phyloP scores from a whole-genome alignment of 2,797 vertebrate species.

The Rhinella marina region DNA sequence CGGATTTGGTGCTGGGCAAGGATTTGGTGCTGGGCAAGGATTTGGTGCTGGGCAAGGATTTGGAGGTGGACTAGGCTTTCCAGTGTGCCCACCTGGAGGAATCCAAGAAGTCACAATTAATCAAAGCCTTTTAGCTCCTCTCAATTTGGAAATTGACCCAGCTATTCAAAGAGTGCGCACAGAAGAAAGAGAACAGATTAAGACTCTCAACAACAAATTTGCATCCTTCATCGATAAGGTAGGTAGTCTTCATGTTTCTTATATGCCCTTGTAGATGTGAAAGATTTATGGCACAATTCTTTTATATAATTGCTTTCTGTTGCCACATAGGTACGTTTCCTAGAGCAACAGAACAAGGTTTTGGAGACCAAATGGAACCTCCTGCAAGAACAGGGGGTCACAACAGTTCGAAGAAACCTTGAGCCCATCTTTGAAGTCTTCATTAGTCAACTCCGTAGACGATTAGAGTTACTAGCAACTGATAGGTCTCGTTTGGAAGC shows the following conservation, averaged over 20 bases:
- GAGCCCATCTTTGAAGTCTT: constrained; percentile 89
- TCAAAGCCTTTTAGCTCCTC: constrained; percentile 84
- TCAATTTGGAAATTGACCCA: constrained; percentile 87
- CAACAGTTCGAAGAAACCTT: constrained; percentile 77
- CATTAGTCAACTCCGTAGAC: constrained; percentile 83
- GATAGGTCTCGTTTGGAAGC: constrained; percentile 85
- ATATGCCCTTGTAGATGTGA: neutral
- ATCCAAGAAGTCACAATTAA: constrained; percentile 79
- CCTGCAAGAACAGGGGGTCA: constrained; percentile 84
- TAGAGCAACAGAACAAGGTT: constrained; percentile 97
- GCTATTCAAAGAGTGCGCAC: constrained; percentile 81
- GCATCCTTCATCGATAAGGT: constrained; percentile 97
- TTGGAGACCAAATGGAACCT: constrained; percentile 94
- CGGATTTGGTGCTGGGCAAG: no score
- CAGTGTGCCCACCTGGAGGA: constrained; percentile 67
- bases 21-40: constrained; percentile 64
- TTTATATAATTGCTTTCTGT: neutral
- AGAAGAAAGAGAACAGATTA: constrained; percentile 91
- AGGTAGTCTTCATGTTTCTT: constrained; percentile 57
- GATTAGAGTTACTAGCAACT: constrained; percentile 79
- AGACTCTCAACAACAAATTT: constrained; percentile 93
- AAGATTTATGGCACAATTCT: neutral
- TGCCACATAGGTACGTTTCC: constrained; percentile 86
- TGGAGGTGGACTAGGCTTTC: constrained; percentile 65
- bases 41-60: constrained; percentile 62